These are phyloP conservation scores for Oreochromis mossambicus DNA, from an alignment of 2,797 vertebrate species.

Conservation along the genomic window DNA sequence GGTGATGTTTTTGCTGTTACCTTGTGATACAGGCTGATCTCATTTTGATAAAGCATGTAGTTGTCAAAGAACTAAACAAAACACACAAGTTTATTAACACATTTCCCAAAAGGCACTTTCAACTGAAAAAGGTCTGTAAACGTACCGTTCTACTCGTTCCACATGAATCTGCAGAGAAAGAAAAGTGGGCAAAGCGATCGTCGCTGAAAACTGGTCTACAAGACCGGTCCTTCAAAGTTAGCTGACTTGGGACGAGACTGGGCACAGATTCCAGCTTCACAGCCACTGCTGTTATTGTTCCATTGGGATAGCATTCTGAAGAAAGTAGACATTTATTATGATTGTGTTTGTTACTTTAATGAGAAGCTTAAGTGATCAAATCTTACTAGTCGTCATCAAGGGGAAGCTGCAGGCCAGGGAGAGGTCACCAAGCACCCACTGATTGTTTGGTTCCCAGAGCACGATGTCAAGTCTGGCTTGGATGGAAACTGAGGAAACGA, in stretches of 20 bases:
- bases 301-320: constrained; percentile 80
- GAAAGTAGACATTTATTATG: rapidly evolving
- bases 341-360: background rate
- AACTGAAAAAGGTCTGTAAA: background rate
- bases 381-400: constrained; percentile 60
- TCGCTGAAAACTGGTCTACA: constrained; percentile 73
- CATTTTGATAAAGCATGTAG: constrained; percentile 77
- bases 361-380: background rate
- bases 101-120: too few species aligned
- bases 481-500: constrained; percentile 40
- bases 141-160: constrained; percentile 72
- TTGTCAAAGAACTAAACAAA: constrained; percentile 57
- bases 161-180: constrained; percentile 67
- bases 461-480: constrained; percentile 64
- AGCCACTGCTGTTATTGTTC: constrained; percentile 75
- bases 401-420: constrained; percentile 76
- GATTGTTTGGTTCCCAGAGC: constrained; percentile 47
- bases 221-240: constrained; percentile 74
- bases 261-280: constrained; percentile 71
- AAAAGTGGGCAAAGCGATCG: constrained; percentile 67
- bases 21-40: constrained; percentile 47
- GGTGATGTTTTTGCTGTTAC: background rate
- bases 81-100: too few species aligned
- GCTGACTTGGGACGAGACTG: constrained; percentile 55
- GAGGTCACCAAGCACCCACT: constrained; percentile 64